These are phyloP conservation scores for Lipophrys pholis DNA, from an alignment of 2,113 vertebrate species.

Conservation along the genomic window DNA sequence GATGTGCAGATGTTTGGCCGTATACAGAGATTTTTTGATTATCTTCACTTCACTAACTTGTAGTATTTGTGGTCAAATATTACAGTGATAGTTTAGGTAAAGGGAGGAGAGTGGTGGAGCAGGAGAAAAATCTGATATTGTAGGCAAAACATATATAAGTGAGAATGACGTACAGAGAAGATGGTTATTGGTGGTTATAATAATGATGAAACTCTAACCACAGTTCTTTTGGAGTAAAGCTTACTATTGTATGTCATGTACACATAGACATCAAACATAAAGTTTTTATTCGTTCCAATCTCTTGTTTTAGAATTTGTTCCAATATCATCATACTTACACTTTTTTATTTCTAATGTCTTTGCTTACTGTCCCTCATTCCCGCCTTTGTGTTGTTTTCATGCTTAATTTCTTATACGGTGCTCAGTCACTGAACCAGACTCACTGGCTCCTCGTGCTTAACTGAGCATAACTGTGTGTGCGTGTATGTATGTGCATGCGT, in stretches of 20 bases:
- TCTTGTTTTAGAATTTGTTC: slow-evolving; percentile 22
- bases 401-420: slow-evolving; percentile 46
- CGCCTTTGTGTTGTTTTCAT: slow-evolving; percentile 29
- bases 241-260: neutral
- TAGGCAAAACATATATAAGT: neutral
- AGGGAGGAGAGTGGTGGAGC: neutral
- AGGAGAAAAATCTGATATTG: slow-evolving; percentile 12
- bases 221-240: neutral
- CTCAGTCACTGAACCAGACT: slow-evolving; percentile 59
- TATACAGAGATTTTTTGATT: neutral
- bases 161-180: neutral
- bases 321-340: slow-evolving; percentile 38
- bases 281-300: neutral
- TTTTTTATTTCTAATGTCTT: neutral
- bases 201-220: neutral
- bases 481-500: slow-evolving; percentile 1
- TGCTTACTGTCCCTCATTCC: slow-evolving; percentile 33
- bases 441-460: slow-evolving; percentile 63
- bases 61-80: slow-evolving; percentile 2
- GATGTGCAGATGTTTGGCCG: neutral
- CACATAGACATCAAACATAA: neutral
- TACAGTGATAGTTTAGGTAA: neutral
- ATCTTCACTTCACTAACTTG: neutral
- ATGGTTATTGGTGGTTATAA: slow-evolving; percentile 1
- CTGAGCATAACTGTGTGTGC: slow-evolving; percentile 34